Percentiles rank a stretch among this genome's conserved stretches.
phyloP scores from a whole-genome alignment of 2,113 vertebrate species.

The Terrapene triunguis region DNA sequence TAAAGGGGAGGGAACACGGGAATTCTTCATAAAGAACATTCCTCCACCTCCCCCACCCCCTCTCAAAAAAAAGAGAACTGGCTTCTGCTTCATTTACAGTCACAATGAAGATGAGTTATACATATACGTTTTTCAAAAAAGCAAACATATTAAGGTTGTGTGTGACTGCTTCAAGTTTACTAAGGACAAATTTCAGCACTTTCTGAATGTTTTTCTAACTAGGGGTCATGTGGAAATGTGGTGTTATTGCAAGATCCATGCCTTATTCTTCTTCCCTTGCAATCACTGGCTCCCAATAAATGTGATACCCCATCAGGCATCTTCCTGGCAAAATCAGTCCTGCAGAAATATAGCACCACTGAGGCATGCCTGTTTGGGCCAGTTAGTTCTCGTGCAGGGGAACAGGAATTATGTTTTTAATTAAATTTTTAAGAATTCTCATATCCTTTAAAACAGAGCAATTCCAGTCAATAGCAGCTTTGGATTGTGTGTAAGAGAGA shows the following conservation, averaged over 20 bases:
- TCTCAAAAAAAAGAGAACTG: neutral
- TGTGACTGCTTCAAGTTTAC: neutral
- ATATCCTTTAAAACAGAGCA: neutral
- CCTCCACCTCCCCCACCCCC: neutral
- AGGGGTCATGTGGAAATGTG: neutral
- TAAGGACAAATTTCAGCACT: neutral
- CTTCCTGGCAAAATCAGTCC: neutral
- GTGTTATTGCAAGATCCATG: neutral
- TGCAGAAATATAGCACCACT: neutral
- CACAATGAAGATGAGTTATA: neutral
- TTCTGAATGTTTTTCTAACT: neutral
- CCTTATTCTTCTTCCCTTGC: neutral
- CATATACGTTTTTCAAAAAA: neutral
- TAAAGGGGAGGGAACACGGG: neutral
- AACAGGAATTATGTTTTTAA: neutral
- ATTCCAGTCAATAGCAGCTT: neutral
- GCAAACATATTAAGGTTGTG: neutral
- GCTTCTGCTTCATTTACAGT: neutral
- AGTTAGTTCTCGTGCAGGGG: neutral
- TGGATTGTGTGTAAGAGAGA: neutral
- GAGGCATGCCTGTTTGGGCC: neutral
- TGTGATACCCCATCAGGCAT: neutral
- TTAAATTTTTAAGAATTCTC: neutral
- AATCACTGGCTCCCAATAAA: neutral
- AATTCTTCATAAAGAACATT: neutral